Evolutionary conservation across 2,888 invertebrate species (phyloP).

Genomic region (Corbicula japonica): DNA sequence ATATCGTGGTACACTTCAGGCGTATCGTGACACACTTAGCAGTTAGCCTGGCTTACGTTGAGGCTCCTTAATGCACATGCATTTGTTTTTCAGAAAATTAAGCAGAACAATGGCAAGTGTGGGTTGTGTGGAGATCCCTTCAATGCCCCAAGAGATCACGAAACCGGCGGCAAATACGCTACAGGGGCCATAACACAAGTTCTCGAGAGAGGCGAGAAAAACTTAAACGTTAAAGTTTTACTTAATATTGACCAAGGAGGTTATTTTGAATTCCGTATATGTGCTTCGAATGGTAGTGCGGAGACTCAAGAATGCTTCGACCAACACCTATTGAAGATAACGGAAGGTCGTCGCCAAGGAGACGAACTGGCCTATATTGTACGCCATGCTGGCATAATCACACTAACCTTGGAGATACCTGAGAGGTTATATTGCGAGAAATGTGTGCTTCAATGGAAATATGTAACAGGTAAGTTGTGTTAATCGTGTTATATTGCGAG

Average conservation of each 20-base stretch:
- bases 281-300: conserved; percentile 67
- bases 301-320: conserved; percentile 75
- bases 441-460: conserved; percentile 96
- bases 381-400: conserved; percentile 90
- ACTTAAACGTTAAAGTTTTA: conserved; percentile 61
- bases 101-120: conserved; percentile 90
- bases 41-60: too few relatives aligned
- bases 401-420: conserved; percentile 90
- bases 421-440: conserved; percentile 92
- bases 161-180: conserved; percentile 78
- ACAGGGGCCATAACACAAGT: conserved; percentile 72
- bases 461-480: conserved; percentile 89
- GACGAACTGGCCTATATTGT: conserved; percentile 88
- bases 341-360: conserved; percentile 33
- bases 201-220: conserved; percentile 15
- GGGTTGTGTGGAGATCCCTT: conserved; percentile 96
- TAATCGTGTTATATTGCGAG: background rate
- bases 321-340: conserved; percentile 61
- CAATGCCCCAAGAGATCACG: conserved; percentile 75
- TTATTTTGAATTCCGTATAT: conserved; percentile 80
- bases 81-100: conserved; percentile 52
- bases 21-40: too few relatives aligned
- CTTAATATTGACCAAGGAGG: conserved; percentile 80
- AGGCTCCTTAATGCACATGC: too few relatives aligned
- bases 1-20: too few relatives aligned